These are phyloP conservation scores for Micromys minutus DNA, from an alignment of 2,113 vertebrate genomes.

Conservation along the genomic window DNA sequence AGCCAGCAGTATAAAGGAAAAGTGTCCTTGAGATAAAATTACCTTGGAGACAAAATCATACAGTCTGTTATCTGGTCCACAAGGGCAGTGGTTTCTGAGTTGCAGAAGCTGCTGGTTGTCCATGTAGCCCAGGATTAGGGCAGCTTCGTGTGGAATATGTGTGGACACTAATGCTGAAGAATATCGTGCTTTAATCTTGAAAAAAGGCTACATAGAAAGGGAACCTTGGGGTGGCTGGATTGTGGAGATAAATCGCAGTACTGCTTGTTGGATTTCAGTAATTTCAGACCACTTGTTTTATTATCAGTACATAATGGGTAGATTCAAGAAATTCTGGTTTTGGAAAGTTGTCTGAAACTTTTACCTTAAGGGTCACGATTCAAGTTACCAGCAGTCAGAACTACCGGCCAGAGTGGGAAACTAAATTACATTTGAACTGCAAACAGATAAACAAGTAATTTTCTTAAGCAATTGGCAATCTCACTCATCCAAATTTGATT, in stretches of 20 bases:
- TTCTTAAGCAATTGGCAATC: neutral
- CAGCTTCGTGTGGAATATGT: neutral
- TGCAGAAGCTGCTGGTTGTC: neutral
- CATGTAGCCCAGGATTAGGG: neutral
- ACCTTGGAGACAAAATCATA: neutral
- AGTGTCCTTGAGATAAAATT: slow-evolving; percentile 17
- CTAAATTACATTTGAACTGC: neutral
- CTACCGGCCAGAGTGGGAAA: neutral
- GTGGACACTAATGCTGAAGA: neutral
- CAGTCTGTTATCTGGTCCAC: neutral
- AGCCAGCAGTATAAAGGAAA: neutral
- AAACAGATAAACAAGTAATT: neutral
- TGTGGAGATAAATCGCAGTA: neutral
- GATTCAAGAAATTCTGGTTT: neutral
- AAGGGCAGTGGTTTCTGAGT: neutral
- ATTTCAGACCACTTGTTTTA: neutral
- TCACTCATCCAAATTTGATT: neutral
- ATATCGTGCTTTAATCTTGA: neutral
- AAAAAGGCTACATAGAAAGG: accelerated
- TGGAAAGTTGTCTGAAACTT: neutral
- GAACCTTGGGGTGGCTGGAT: neutral
- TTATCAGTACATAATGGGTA: neutral
- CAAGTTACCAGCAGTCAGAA: no score
- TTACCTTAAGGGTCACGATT: neutral
- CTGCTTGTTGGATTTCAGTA: neutral